Evolutionary conservation across 2,888 invertebrate species (phyloP).

Genomic region (Elegia similella): DNA sequence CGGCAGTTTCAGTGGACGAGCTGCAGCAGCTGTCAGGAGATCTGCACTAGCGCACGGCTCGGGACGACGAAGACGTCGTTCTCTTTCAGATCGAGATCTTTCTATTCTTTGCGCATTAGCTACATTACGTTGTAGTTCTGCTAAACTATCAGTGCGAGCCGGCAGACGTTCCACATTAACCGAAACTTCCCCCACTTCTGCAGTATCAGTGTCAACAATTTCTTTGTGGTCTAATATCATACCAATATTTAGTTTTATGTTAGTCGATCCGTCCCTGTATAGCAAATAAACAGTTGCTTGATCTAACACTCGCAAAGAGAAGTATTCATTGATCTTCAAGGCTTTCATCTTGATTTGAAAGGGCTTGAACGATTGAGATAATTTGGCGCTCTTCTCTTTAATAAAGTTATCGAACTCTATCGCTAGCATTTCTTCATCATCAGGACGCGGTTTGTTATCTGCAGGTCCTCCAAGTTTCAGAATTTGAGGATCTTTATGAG

Average conservation of each 20-base stretch:
- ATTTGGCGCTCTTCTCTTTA: constrained; percentile 66
- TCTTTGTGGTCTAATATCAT: constrained; percentile 78
- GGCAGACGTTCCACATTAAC: constrained; percentile 47
- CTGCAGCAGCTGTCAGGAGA: constrained; percentile 41
- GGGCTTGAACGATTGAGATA: constrained; percentile 63
- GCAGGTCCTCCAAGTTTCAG: constrained; percentile 44
- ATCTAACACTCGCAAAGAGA: constrained; percentile 65
- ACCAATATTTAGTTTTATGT: constrained; percentile 66
- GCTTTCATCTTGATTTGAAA: constrained; percentile 75
- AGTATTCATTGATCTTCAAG: constrained; percentile 69
- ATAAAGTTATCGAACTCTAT: constrained; percentile 72
- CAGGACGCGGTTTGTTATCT: constrained; percentile 38
- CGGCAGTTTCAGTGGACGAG: constrained; percentile 46
- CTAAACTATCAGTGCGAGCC: constrained; percentile 61
- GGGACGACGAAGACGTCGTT: constrained; percentile 43
- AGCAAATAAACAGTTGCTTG: constrained; percentile 66
- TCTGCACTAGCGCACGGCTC: constrained; percentile 49
- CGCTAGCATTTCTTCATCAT: constrained; percentile 69
- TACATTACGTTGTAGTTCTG: constrained; percentile 54
- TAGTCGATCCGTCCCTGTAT: constrained; percentile 63
- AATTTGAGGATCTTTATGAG: constrained; percentile 63
- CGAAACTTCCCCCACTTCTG: constrained; percentile 56
- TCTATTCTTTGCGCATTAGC: constrained; percentile 54
- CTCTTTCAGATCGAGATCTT: constrained; percentile 45
- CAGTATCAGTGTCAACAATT: constrained; percentile 67